These are phyloP conservation scores for Erinaceus europaeus DNA, from an alignment of 2,113 vertebrate species.

Conservation along the genomic window DNA sequence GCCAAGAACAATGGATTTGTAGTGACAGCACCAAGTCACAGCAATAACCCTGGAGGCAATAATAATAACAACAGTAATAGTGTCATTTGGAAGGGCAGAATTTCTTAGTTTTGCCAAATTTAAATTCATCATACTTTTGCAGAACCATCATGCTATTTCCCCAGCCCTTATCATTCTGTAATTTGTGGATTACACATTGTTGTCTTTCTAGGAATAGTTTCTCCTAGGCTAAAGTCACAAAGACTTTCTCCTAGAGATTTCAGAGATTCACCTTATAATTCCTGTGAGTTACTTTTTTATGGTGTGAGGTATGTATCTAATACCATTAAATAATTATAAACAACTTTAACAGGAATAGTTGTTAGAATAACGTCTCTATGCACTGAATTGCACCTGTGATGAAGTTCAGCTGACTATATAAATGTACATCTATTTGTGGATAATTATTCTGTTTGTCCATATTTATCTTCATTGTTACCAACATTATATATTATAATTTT, in stretches of 20 bases:
- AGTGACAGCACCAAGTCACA: no score
- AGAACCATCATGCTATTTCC: no score
- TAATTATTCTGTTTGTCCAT: not conserved
- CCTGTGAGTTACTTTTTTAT: slow-evolving; percentile 9
- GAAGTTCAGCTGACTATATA: not conserved
- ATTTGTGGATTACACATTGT: not conserved
- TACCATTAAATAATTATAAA: not conserved
- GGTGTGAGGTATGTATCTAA: not conserved
- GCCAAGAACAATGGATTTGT: no score
- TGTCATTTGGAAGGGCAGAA: no score
- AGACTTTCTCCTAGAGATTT: not conserved
- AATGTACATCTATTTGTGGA: not conserved
- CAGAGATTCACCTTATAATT: not conserved
- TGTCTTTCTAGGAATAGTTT: not conserved
- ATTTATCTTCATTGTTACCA: not conserved
- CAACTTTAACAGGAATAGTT: slow-evolving; percentile 21
- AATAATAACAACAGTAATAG: no score
- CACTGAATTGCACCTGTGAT: not conserved
- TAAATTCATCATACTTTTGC: no score
- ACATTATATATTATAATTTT: not conserved
- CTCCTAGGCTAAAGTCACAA: not conserved
- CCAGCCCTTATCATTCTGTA: no score
- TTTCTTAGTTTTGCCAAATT: no score
- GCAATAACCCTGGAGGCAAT: no score
- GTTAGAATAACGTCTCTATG: not conserved